Evolutionary conservation across 2,888 invertebrate species (phyloP).

Genomic region (Camponotus fellah): DNA sequence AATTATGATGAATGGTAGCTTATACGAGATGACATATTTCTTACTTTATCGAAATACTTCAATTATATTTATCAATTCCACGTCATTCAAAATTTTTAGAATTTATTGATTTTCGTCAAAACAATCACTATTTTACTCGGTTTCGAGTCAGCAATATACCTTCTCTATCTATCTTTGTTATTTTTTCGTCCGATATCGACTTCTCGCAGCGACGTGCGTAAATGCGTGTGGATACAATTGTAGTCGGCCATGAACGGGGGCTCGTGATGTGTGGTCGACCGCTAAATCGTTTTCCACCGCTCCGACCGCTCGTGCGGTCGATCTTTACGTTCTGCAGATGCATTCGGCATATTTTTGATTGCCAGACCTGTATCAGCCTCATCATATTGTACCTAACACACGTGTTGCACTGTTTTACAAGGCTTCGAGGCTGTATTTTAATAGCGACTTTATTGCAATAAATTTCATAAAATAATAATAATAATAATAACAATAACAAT

Average conservation of each 20-base stretch:
- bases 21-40: neutral
- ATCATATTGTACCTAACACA: neutral
- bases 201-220: slow-evolving; percentile 29
- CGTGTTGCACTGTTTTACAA: neutral
- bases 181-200: slow-evolving; percentile 45
- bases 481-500: neutral
- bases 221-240: slow-evolving; percentile 46
- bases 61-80: neutral
- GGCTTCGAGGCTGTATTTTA: neutral
- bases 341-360: slow-evolving; percentile 39
- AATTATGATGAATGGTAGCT: neutral
- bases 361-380: neutral
- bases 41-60: neutral
- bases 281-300: slow-evolving; percentile 68
- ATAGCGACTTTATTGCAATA: neutral
- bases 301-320: slow-evolving; percentile 63
- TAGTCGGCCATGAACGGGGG: slow-evolving; percentile 52
- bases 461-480: neutral
- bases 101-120: neutral
- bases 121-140: neutral
- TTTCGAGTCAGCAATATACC: neutral
- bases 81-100: neutral
- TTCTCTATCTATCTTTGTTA: slow-evolving; percentile 27
- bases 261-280: slow-evolving; percentile 60
- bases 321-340: slow-evolving; percentile 47